phyloP scores from a whole-genome alignment of 2,888 invertebrate genomes.

The Mayetiola destructor region DNA sequence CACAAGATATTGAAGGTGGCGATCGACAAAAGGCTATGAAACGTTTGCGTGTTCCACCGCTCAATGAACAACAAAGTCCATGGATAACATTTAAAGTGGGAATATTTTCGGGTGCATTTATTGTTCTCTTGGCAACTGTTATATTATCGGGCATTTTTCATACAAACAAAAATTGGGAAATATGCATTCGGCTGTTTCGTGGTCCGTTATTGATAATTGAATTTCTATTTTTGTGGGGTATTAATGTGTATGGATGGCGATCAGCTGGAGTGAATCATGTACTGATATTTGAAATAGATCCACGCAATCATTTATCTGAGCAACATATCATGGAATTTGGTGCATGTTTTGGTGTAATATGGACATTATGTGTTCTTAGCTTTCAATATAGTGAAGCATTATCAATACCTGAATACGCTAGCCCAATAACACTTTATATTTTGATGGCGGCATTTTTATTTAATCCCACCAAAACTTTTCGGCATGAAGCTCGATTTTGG shows the following conservation, averaged over 20 bases:
- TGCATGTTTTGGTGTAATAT: constrained; percentile 59
- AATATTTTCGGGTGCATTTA: constrained; percentile 66
- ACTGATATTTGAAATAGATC: constrained; percentile 68
- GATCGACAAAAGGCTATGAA: constrained; percentile 80
- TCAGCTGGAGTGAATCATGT: constrained; percentile 73
- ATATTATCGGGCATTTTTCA: constrained; percentile 48
- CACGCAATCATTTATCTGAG: constrained; percentile 58
- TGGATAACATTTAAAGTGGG: constrained; percentile 78
- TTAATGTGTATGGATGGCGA: constrained; percentile 70
- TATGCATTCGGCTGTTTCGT: constrained; percentile 62
- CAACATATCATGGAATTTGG: constrained; percentile 66
- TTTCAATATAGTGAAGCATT: constrained; percentile 51
- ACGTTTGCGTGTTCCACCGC: constrained; percentile 65
- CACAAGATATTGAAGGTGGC: constrained; percentile 57
- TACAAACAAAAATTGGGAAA: constrained; percentile 43
- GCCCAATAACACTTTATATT: constrained; percentile 53
- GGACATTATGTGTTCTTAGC: constrained; percentile 51
- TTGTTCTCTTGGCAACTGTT: constrained; percentile 57
- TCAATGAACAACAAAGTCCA: constrained; percentile 68
- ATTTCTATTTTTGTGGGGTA: constrained; percentile 60
- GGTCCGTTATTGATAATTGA: constrained; percentile 62
- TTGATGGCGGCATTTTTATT: constrained; percentile 54
- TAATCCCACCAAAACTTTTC: constrained; percentile 61
- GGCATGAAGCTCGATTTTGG: constrained; percentile 66
- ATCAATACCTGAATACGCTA: constrained; percentile 59